Base-by-base conservation (phyloP, 92 coral and sea anemone species). In the Metridium senile region DNA sequence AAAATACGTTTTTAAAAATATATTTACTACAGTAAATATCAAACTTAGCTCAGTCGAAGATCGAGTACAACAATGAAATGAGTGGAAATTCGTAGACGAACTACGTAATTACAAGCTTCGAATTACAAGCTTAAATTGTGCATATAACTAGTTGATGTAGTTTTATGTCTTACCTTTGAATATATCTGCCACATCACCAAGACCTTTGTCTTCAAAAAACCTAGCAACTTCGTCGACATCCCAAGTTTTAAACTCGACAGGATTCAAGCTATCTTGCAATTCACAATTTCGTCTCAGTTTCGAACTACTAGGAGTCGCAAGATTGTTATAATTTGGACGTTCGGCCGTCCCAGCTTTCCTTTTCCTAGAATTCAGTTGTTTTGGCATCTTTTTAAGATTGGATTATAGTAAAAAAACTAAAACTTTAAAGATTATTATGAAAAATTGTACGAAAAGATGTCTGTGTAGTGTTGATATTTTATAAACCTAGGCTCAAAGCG, bases 121-220 rank as follows among this genome's bases (percentile, higher is more conserved):
- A n/a, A n/a, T n/a, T n/a, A n/a, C n/a, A n/a, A n/a, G n/a, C n/a
- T n/a, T n/a, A n/a, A n/a, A n/a, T n/a, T n/a, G n/a, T n/a, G n/a
- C n/a, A n/a, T n/a, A n/a, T n/a, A n/a, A n/a, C n/a, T n/a, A n/a
- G n/a, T n/a, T n/a, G n/a, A n/a, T n/a, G n/a, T n/a, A n/a, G n/a
- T n/a, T n/a, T n/a, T n/a, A n/a, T n/a, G n/a, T n/a, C n/a, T 6
- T 58, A 58, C 82, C 82, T 77, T 66, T 64, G 0, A 77, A 25
- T 19, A 47, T 21, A 10, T 17, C 45, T 54, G 43, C 82, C 19
- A 26, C 75, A 19, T 46, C 26, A 20, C 52, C 76, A 25, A 25
- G 56, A 21, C 82, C 77, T 20, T 53, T 68, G 0, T 53, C 66
- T 31, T 47, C 52, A 0, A 78, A 26, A 47, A 78, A 78, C 19